phyloP scores from a whole-genome alignment of 2,113 vertebrate species.

The Bucco capensis region DNA sequence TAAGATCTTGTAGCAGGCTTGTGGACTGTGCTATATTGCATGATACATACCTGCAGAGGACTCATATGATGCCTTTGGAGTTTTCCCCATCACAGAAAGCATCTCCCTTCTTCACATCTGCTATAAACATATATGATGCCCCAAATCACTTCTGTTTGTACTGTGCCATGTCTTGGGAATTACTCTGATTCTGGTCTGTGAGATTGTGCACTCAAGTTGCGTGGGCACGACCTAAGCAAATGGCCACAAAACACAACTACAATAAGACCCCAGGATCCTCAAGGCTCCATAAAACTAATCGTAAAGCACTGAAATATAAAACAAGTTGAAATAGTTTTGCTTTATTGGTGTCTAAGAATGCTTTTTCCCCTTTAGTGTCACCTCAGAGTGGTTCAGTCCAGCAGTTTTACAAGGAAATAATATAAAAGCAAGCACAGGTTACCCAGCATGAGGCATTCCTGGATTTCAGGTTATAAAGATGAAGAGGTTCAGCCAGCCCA shows the following conservation, averaged over 20 bases:
- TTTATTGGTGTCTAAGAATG: not conserved
- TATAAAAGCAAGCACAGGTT: not conserved
- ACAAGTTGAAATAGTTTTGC: not conserved
- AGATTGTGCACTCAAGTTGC: not conserved
- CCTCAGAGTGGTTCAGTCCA: not conserved
- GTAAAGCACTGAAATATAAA: not conserved
- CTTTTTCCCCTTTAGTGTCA: not conserved
- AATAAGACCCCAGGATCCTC: not conserved
- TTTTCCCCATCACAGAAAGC: not conserved
- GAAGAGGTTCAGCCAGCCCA: not conserved
- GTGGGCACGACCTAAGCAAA: not conserved
- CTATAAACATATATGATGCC: not conserved
- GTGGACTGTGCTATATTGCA: fast-evolving
- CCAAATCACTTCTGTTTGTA: not conserved
- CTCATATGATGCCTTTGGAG: not conserved
- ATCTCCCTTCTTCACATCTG: not conserved
- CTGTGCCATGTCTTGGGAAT: not conserved
- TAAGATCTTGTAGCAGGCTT: not conserved
- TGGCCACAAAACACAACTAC: not conserved
- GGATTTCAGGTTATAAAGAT: not conserved
- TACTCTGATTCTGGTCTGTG: not conserved
- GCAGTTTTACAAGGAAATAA: not conserved
- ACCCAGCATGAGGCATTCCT: not conserved
- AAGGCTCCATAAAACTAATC: not conserved
- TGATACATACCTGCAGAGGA: not conserved